These are phyloP conservation scores for Stramonita haemastoma DNA, from an alignment of 2,888 invertebrate species.

Conservation along the genomic window DNA sequence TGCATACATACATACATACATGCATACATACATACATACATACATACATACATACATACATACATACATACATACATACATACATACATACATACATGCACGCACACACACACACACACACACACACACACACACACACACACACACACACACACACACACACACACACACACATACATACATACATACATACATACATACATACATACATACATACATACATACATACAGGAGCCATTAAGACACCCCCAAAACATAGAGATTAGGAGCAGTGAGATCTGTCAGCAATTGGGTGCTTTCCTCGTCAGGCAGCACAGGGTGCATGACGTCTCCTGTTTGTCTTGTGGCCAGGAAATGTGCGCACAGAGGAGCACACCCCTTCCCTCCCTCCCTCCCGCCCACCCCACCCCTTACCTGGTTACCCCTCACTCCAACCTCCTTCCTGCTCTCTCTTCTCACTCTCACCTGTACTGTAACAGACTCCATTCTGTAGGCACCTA, in stretches of 20 bases:
- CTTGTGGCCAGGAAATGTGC: not conserved
- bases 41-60: too few species aligned
- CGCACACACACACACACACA: conserved; percentile 13
- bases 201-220: not conserved
- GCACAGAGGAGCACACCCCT: not conserved
- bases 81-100: not conserved
- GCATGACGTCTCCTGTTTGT: not conserved
- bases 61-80: not conserved
- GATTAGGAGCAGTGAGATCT: not conserved
- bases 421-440: not conserved
- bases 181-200: not conserved
- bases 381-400: not conserved
- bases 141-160: not conserved
- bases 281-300: not conserved
- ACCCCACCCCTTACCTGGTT: not conserved
- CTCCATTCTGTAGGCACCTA: too few species aligned
- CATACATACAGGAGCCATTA: not conserved
- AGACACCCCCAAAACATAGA: not conserved
- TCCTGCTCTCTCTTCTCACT: conserved; percentile 22
- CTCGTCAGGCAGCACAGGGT: not conserved
- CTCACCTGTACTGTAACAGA: not conserved
- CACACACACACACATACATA: conserved; percentile 15
- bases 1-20: not conserved
- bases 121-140: too few species aligned
- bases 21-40: too few species aligned